A percentile compares a stretch with the other conserved stretches of the same genome.
These are phyloP conservation scores for Drosophila quinaria DNA, from an alignment of 2,888 invertebrate species.

Conservation along the genomic window DNA sequence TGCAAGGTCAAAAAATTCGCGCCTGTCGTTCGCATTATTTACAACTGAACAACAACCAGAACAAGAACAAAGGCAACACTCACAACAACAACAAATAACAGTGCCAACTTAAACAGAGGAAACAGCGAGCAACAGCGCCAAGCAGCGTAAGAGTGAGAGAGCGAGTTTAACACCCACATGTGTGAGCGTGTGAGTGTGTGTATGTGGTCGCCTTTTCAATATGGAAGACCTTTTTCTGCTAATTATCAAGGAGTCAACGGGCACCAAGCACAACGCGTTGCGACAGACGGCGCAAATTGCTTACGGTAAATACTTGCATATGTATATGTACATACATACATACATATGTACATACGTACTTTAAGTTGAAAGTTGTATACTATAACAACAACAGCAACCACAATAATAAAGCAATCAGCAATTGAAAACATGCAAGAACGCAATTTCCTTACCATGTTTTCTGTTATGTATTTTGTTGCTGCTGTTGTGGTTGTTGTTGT, in stretches of 20 bases:
- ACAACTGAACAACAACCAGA: constrained; percentile 29
- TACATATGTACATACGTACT: neutral
- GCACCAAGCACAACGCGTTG: constrained; percentile 90
- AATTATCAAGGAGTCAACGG: constrained; percentile 93
- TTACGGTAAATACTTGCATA: constrained; percentile 88
- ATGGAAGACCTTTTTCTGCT: constrained; percentile 96
- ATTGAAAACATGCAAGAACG: constrained; percentile 60
- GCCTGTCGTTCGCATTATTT: constrained; percentile 27
- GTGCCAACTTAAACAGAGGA: constrained; percentile 7
- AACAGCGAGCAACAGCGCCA: constrained; percentile 26
- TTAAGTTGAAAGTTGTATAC: constrained; percentile 26
- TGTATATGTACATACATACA: constrained; percentile 1
- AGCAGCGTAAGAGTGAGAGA: neutral
- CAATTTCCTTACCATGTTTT: constrained; percentile 57
- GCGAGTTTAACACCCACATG: constrained; percentile 13
- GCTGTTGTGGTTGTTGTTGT: constrained; percentile 29
- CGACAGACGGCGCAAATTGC: constrained; percentile 95
- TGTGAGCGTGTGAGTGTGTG: constrained; percentile 8
- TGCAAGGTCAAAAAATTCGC: constrained; percentile 52
- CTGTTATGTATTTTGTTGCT: constrained; percentile 29
- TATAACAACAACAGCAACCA: constrained; percentile 24
- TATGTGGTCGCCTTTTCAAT: constrained; percentile 44
- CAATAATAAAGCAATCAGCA: constrained; percentile 29
- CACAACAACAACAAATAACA: constrained; percentile 5
- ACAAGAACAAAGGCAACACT: constrained; percentile 26